Evolutionary conservation across 2,888 invertebrate species (phyloP).

Genomic region (Cartodere bifasciata): DNA sequence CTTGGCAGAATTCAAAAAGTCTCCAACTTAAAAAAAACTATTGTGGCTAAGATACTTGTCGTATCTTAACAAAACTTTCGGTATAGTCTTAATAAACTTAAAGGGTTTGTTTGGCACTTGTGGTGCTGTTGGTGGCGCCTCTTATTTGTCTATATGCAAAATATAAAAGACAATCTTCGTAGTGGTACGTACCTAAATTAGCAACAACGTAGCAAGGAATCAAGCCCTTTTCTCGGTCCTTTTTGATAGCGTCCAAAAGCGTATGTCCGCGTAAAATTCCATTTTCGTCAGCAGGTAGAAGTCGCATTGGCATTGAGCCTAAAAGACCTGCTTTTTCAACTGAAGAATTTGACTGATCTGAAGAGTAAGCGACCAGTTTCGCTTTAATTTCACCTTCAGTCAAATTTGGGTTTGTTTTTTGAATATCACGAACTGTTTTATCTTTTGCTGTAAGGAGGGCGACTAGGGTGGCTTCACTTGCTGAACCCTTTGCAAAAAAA

Average conservation of each 20-base stretch:
- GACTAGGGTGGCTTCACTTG: slow-evolving; percentile 80
- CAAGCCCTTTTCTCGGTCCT: slow-evolving; percentile 65
- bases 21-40: too few relatives aligned
- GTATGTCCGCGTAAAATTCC: slow-evolving; percentile 55
- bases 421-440: slow-evolving; percentile 45
- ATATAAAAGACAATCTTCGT: too few relatives aligned
- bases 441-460: slow-evolving; percentile 71
- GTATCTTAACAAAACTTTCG: too few relatives aligned
- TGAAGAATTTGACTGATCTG: slow-evolving; percentile 81
- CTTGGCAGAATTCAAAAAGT: too few relatives aligned
- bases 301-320: slow-evolving; percentile 64
- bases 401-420: slow-evolving; percentile 44
- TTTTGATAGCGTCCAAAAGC: slow-evolving; percentile 55
- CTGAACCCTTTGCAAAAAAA: too few relatives aligned
- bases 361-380: slow-evolving; percentile 70
- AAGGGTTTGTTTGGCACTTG: too few relatives aligned
- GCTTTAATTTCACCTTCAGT: slow-evolving; percentile 53
- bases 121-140: too few relatives aligned
- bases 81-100: too few relatives aligned
- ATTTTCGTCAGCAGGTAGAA: slow-evolving; percentile 55
- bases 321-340: slow-evolving; percentile 78
- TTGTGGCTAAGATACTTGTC: too few relatives aligned
- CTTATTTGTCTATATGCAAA: too few relatives aligned
- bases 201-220: slow-evolving; percentile 80
- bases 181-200: slow-evolving; percentile 58